Evolutionary conservation across 2,113 vertebrate genomes (phyloP).

Genomic region (Cariama cristata): DNA sequence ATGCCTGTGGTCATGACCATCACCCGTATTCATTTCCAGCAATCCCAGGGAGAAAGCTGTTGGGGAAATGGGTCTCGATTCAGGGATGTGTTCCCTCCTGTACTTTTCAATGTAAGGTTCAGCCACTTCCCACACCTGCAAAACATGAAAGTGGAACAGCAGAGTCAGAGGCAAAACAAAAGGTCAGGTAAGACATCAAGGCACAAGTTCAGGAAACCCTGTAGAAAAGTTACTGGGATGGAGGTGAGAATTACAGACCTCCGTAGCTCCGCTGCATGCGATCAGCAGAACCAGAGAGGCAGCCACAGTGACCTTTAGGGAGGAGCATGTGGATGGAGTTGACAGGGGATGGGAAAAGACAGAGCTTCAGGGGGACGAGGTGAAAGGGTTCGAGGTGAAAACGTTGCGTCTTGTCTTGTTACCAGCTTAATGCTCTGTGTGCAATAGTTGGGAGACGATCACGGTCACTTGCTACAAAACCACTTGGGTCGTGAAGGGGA

Average conservation of each 20-base stretch:
- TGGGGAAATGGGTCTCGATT: slow-evolving; percentile 90
- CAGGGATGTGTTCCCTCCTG: slow-evolving; percentile 88
- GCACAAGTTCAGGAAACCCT: neutral
- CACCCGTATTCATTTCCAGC: slow-evolving; percentile 61
- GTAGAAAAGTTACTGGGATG: neutral
- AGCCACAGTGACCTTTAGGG: neutral
- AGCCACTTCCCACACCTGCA: slow-evolving; percentile 94
- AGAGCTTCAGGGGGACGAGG: neutral
- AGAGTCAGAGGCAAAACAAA: neutral
- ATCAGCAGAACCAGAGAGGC: neutral
- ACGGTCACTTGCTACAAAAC: neutral
- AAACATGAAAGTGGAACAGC: neutral
- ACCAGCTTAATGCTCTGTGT: neutral
- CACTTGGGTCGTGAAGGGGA: neutral
- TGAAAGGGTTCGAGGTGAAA: neutral
- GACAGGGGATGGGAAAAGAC: neutral
- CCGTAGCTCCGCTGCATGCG: accelerated
- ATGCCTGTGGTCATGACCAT: neutral
- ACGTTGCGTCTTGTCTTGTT: neutral
- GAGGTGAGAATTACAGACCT: neutral
- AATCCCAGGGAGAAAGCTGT: slow-evolving; percentile 91
- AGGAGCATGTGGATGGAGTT: neutral
- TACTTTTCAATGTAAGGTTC: slow-evolving; percentile 96
- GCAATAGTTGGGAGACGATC: neutral
- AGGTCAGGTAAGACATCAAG: neutral